Evolutionary conservation across 2,888 invertebrate genomes (phyloP).

Genomic region (Lucinisca nassula): DNA sequence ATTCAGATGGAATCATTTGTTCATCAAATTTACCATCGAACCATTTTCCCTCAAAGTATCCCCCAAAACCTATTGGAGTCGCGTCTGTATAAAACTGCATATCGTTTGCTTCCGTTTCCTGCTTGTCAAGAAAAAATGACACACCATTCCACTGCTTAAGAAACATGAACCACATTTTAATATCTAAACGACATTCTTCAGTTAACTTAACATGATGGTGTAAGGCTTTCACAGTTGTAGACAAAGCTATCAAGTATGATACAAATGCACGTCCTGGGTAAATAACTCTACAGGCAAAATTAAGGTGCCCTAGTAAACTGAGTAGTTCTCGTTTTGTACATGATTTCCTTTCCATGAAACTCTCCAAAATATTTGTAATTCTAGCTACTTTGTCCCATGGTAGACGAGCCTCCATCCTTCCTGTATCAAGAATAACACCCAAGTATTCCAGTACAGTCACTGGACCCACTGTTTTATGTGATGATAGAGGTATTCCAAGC

Average conservation of each 20-base stretch:
- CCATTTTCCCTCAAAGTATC: constrained; percentile 7
- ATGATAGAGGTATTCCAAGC: constrained; percentile 43
- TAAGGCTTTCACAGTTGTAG: constrained; percentile 28
- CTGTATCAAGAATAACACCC: constrained; percentile 51
- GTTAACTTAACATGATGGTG: constrained; percentile 38
- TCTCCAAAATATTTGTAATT: constrained; percentile 26
- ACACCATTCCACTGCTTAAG: constrained; percentile 39
- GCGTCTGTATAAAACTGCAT: constrained; percentile 1
- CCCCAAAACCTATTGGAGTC: constrained; percentile 9
- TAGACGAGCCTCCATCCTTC: constrained; percentile 48
- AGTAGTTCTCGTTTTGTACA: constrained; percentile 53
- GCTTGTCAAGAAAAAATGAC: constrained; percentile 18
- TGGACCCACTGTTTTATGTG: constrained; percentile 52
- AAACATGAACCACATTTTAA: constrained; percentile 48
- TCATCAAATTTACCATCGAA: not conserved
- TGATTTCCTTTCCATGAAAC: constrained; percentile 21
- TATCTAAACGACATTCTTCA: constrained; percentile 34
- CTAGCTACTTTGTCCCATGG: constrained; percentile 38
- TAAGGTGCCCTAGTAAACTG: constrained; percentile 46
- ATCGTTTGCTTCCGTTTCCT: not conserved
- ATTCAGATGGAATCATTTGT: not conserved
- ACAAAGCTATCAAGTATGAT: constrained; percentile 45
- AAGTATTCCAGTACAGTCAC: constrained; percentile 54
- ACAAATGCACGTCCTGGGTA: constrained; percentile 55
- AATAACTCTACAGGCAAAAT: constrained; percentile 50